Evolutionary conservation across 2,888 invertebrate species (phyloP).

Genomic region (Tortrix viridana): DNA sequence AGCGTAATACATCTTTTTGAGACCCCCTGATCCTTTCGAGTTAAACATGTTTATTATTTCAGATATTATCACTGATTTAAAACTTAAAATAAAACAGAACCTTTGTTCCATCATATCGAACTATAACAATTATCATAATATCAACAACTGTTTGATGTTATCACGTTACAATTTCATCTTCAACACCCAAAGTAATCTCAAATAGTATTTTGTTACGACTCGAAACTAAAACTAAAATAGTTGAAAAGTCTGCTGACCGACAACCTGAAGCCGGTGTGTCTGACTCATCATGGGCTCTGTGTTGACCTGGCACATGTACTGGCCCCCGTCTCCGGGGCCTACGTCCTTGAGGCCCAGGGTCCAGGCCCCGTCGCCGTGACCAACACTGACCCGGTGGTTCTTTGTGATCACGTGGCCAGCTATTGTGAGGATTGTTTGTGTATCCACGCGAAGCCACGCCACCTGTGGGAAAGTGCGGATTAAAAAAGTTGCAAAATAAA

Average conservation of each 20-base stretch:
- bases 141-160: too few species aligned
- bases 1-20: too few species aligned
- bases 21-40: too few species aligned
- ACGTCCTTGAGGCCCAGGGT: slow-evolving; percentile 92
- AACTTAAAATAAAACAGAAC: too few species aligned
- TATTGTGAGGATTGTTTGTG: slow-evolving; percentile 94
- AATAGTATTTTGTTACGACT: too few species aligned
- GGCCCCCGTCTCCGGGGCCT: slow-evolving; percentile 90
- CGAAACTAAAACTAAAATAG: slow-evolving; percentile 17
- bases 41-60: too few species aligned
- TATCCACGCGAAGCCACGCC: slow-evolving; percentile 95
- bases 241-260: slow-evolving; percentile 59
- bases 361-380: slow-evolving; percentile 92
- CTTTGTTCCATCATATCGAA: too few species aligned
- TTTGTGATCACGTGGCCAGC: slow-evolving; percentile 95
- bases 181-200: too few species aligned
- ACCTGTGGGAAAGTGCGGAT: slow-evolving; percentile 82
- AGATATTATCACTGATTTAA: too few species aligned
- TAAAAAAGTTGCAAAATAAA: too few species aligned
- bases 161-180: too few species aligned
- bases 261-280: slow-evolving; percentile 73
- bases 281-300: slow-evolving; percentile 81
- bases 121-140: too few species aligned
- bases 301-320: slow-evolving; percentile 89
- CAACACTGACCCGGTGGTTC: slow-evolving; percentile 93